phyloP scores from a whole-genome alignment of 2,888 invertebrate genomes.

The Sycophila texana region DNA sequence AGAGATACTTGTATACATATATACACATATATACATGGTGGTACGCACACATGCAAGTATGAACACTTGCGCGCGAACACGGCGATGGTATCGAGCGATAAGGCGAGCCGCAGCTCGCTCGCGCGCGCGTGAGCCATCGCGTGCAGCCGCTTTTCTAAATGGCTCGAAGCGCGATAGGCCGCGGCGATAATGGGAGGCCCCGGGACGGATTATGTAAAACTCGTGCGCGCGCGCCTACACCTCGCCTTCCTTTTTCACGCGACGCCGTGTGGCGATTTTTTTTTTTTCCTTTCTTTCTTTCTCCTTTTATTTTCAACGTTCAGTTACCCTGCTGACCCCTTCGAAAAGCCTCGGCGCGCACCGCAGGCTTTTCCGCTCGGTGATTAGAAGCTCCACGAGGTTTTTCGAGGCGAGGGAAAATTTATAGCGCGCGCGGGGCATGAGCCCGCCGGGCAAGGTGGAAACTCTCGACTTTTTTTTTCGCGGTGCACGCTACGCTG shows the following conservation, averaged over 20 bases:
- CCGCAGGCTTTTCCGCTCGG: not conserved
- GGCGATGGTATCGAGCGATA: slow-evolving; percentile 50
- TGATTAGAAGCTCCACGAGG: too few relatives aligned
- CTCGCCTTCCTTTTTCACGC: slow-evolving; percentile 12
- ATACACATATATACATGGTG: not conserved
- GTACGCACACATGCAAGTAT: not conserved
- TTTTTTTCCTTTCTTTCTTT: not conserved
- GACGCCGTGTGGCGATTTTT: not conserved
- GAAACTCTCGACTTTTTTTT: too few relatives aligned
- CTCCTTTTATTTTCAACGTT: not conserved
- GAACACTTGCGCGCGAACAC: slow-evolving; percentile 21
- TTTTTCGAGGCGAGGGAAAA: too few relatives aligned
- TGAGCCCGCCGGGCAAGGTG: too few relatives aligned
- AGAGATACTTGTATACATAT: too few relatives aligned
- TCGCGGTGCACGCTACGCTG: too few relatives aligned
- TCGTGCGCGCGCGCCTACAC: slow-evolving; percentile 28
- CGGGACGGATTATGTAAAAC: slow-evolving; percentile 52
- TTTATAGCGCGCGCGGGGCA: too few relatives aligned
- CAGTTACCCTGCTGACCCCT: not conserved
- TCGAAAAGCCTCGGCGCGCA: too few relatives aligned
- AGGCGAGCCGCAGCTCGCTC: not conserved
- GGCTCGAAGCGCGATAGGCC: slow-evolving; percentile 48
- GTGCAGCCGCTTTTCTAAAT: slow-evolving; percentile 52
- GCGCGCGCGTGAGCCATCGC: slow-evolving; percentile 37
- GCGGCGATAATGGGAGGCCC: slow-evolving; percentile 44